Percentiles rank a stretch among this genome's conserved stretches.
Conservation (phyloP, 1,140 invertebrate species). For the Chymomyza costata region DNA sequence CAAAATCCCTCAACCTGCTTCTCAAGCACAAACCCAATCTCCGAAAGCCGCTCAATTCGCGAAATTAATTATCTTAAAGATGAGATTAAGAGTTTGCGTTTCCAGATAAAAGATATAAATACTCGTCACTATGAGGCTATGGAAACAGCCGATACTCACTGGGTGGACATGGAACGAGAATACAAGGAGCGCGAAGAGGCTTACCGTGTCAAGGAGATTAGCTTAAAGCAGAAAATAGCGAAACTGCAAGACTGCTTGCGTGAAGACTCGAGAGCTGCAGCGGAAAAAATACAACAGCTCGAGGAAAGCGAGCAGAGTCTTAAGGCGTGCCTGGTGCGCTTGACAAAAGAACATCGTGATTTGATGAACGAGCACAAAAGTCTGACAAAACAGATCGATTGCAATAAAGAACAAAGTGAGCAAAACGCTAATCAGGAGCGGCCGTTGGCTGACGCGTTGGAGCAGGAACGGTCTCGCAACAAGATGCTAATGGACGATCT, state of each 20-base stretch:
- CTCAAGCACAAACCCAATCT: slow-evolving; percentile 10
- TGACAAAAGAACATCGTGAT: slow-evolving; percentile 76
- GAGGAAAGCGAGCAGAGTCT: slow-evolving; percentile 77
- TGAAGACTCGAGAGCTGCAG: slow-evolving; percentile 61
- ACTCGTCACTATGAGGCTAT: slow-evolving; percentile 84
- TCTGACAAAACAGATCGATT: slow-evolving; percentile 75
- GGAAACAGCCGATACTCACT: slow-evolving; percentile 84
- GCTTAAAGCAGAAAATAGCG: slow-evolving; percentile 64
- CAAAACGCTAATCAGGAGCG: slow-evolving; percentile 39
- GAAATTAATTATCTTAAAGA: slow-evolving; percentile 58
- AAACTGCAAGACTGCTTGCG: slow-evolving; percentile 65
- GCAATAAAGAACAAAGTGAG: slow-evolving; percentile 50
- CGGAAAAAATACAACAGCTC: slow-evolving; percentile 75
- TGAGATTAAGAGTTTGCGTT: slow-evolving; percentile 73
- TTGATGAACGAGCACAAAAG: slow-evolving; percentile 74
- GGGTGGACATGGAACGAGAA: slow-evolving; percentile 82
- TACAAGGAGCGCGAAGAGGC: slow-evolving; percentile 79
- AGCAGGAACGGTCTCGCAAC: slow-evolving; percentile 53
- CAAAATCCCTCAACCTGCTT: not conserved
- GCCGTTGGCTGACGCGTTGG: slow-evolving; percentile 49
- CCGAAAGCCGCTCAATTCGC: slow-evolving; percentile 22
- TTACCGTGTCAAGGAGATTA: slow-evolving; percentile 67
- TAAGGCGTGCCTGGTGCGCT: slow-evolving; percentile 76
- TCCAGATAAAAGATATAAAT: slow-evolving; percentile 79
- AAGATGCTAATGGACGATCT: slow-evolving; percentile 60